phyloP scores from a whole-genome alignment of 2,888 invertebrate genomes.

The Ferrisia virgata region DNA sequence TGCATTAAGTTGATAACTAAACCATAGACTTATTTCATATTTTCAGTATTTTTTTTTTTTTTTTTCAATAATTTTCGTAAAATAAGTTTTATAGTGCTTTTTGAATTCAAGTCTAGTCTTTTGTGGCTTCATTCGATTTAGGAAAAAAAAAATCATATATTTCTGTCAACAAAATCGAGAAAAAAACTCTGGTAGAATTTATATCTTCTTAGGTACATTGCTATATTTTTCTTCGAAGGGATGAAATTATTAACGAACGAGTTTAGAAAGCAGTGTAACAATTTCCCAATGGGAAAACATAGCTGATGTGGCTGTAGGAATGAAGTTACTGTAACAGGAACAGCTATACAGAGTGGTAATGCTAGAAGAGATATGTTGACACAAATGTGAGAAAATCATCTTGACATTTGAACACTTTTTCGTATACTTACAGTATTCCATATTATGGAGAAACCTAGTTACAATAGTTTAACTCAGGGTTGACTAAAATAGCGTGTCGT shows the following conservation, averaged over 20 bases:
- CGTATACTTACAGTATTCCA: neutral
- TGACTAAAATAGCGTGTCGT: neutral
- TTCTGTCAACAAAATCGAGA: neutral
- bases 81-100: too few species aligned
- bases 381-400: conserved; percentile 13
- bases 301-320: neutral
- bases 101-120: too few species aligned
- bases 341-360: neutral
- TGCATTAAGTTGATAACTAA: too few species aligned
- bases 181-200: neutral
- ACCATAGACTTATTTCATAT: too few species aligned
- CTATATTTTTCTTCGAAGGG: neutral
- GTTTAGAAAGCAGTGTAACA: neutral
- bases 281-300: neutral
- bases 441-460: neutral
- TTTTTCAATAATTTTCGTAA: too few species aligned
- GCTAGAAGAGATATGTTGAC: neutral
- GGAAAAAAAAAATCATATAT: too few species aligned
- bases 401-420: conserved; percentile 4
- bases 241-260: neutral
- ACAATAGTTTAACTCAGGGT: neutral
- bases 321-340: neutral
- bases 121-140: too few species aligned
- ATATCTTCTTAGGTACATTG: neutral
- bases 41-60: too few species aligned